phyloP scores from a whole-genome alignment of 2,888 invertebrate genomes.

The Drosophila barbarae region DNA sequence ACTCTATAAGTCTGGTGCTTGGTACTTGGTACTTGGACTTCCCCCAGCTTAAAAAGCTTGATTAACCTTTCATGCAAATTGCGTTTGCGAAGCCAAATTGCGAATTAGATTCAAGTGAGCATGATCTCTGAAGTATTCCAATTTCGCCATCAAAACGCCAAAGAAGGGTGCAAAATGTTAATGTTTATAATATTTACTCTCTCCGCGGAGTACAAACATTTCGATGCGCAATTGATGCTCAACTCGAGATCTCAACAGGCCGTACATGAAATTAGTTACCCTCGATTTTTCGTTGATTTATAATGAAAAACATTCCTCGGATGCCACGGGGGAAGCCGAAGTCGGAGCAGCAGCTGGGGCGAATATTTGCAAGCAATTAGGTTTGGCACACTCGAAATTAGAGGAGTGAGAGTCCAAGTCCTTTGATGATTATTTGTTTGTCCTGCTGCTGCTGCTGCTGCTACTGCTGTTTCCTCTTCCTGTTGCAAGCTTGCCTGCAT shows the following conservation, averaged over 20 bases:
- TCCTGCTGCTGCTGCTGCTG: conserved; percentile 12
- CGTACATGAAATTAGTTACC: conserved; percentile 62
- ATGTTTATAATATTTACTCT: conserved; percentile 57
- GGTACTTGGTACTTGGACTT: background rate
- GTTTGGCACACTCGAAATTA: conserved; percentile 46
- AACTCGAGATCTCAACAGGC: conserved; percentile 58
- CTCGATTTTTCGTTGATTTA: conserved; percentile 23
- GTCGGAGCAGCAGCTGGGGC: conserved; percentile 28
- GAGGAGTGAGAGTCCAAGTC: conserved; percentile 16
- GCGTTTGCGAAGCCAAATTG: conserved; percentile 55
- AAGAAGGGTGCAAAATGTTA: conserved; percentile 48
- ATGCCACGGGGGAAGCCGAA: conserved; percentile 33
- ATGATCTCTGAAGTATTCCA: conserved; percentile 60
- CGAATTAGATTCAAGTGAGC: conserved; percentile 49
- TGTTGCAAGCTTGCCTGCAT: conserved; percentile 30
- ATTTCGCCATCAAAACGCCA: conserved; percentile 52
- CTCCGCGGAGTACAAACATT: conserved; percentile 43
- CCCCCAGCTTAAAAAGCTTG: conserved; percentile 2
- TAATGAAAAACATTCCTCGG: conserved; percentile 16
- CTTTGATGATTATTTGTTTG: conserved; percentile 34
- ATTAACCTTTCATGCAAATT: conserved; percentile 34
- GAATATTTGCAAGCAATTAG: conserved; percentile 69
- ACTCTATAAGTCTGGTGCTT: background rate
- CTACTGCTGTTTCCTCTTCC: conserved; percentile 36
- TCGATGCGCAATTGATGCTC: conserved; percentile 72